Conservation (phyloP, 1,140 invertebrate species). For the Melanaphis sacchari region DNA sequence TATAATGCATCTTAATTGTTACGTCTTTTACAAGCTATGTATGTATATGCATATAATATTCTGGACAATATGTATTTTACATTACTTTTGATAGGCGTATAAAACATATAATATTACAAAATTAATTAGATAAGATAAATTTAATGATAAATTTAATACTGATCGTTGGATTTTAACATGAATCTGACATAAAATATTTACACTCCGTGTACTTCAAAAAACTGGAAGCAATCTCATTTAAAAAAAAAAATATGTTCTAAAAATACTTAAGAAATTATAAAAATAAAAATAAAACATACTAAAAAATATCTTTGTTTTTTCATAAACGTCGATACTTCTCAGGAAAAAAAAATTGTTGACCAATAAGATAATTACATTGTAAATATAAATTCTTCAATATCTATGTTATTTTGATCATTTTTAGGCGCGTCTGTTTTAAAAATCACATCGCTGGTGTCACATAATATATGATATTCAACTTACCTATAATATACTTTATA, state of each 20-base stretch:
- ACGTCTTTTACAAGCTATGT: neutral
- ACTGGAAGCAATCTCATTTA: neutral
- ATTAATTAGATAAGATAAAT: neutral
- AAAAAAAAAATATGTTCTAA: neutral
- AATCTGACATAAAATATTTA: neutral
- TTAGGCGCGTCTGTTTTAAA: neutral
- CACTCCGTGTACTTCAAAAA: neutral
- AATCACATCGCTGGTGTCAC: neutral
- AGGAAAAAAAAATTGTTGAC: neutral
- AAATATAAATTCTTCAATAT: neutral
- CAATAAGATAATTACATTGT: neutral
- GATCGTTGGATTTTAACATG: neutral
- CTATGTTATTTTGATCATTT: neutral
- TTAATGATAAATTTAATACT: neutral
- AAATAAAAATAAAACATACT: neutral
- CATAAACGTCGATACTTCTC: neutral
- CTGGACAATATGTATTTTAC: neutral
- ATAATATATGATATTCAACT: neutral
- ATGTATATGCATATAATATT: neutral
- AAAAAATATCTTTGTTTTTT: neutral
- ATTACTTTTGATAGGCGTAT: neutral
- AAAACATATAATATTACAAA: neutral
- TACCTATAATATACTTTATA: too few relatives aligned
- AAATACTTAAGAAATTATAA: neutral
- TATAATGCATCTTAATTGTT: constrained; percentile 15